Conservation (phyloP, 2,797 vertebrate genomes). For the Cirrhinus molitorella region DNA sequence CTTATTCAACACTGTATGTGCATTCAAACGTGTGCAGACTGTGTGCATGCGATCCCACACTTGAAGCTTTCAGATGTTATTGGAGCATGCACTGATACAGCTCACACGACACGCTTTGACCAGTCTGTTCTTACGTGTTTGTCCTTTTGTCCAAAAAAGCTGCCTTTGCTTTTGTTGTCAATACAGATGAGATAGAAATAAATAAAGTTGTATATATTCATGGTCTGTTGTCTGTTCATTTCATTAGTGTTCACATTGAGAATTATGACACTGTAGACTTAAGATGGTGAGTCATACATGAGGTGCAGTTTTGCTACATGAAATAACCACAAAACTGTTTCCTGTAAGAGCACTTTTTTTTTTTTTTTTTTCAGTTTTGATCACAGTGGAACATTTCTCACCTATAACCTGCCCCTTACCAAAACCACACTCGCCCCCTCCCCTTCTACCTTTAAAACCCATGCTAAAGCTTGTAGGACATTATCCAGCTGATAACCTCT, state of each 20-base stretch:
- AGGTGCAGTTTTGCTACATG: neutral
- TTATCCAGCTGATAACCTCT: neutral
- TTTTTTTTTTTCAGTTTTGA: constrained; percentile 12
- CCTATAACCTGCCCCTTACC: constrained; percentile 20
- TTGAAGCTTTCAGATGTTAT: constrained; percentile 8
- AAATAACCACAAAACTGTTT: constrained; percentile 31
- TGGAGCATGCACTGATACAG: neutral
- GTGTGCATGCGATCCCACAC: constrained; percentile 22
- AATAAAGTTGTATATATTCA: constrained; percentile 13
- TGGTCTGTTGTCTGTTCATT: neutral
- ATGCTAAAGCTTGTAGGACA: neutral
- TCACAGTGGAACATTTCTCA: constrained; percentile 34
- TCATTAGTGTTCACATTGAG: neutral
- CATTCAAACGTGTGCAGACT: neutral
- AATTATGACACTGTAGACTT: neutral
- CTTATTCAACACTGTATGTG: neutral
- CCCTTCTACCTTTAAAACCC: constrained; percentile 10
- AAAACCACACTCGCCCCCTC: constrained; percentile 26
- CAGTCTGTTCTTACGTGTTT: constrained; percentile 1
- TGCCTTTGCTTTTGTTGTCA: constrained; percentile 29
- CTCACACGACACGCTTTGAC: neutral
- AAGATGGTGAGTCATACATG: neutral
- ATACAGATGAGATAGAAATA: neutral
- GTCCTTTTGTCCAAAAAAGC: constrained; percentile 3
- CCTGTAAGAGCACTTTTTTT: constrained; percentile 22